Evolutionary conservation across 2,113 vertebrate species (phyloP).

Genomic region (Microcebus murinus): DNA sequence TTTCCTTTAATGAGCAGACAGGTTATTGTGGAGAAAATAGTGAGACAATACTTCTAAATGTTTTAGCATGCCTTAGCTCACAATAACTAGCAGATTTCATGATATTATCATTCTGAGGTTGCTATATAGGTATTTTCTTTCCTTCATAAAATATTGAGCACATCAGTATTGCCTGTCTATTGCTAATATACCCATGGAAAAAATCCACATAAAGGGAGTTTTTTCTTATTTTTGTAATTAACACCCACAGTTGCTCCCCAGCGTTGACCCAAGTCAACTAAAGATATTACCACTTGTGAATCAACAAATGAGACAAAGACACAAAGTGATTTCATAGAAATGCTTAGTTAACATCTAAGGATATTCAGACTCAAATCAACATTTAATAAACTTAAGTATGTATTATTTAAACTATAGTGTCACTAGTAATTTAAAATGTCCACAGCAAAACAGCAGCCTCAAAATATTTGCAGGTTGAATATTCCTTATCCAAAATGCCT

Average conservation of each 20-base stretch:
- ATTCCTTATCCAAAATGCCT: not conserved
- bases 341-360: not conserved
- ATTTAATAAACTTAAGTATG: conserved; percentile 31
- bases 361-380: conserved; percentile 17
- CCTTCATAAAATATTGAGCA: conserved; percentile 40
- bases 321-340: conserved; percentile 33
- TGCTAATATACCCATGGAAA: not conserved
- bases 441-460: not conserved
- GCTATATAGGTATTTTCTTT: conserved; percentile 24
- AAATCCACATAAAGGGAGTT: not conserved
- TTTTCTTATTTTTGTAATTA: conserved; percentile 42
- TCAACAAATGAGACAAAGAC: not conserved
- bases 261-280: not conserved
- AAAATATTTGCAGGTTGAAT: conserved; percentile 1
- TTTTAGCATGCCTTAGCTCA: not conserved
- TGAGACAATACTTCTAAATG: conserved; percentile 32
- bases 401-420: conserved; percentile 46
- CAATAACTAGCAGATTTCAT: conserved; percentile 9
- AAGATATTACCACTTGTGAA: conserved; percentile 41
- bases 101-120: conserved; percentile 16
- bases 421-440: conserved; percentile 31
- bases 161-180: not conserved
- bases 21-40: not conserved
- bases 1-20: not conserved
- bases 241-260: conserved; percentile 16